Conservation (phyloP, 2,888 invertebrate genomes). For the Gymnocheta viridis region DNA sequence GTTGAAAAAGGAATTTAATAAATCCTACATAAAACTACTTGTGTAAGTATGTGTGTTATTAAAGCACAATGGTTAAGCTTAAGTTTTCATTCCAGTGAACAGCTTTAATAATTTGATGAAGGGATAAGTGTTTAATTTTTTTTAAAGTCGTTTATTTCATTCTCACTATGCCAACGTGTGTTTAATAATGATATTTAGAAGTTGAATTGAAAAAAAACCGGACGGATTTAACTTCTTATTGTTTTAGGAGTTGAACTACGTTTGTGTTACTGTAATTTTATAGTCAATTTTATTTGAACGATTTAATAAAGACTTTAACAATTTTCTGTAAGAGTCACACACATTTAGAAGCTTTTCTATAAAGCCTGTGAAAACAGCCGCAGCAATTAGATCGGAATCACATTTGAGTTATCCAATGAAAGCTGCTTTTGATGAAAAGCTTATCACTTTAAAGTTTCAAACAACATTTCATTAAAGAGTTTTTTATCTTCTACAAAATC, state of each 20-base stretch:
- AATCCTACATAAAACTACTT: neutral
- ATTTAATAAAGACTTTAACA: neutral
- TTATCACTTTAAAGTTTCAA: no score
- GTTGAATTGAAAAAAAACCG: slow-evolving; percentile 46
- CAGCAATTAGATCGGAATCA: no score
- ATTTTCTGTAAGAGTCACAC: neutral
- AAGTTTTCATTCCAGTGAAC: neutral
- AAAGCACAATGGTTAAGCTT: slow-evolving; percentile 10
- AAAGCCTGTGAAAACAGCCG: no score
- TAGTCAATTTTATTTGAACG: neutral
- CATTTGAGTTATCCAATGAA: no score
- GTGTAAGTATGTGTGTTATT: neutral
- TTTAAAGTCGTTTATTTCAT: neutral
- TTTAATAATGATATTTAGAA: neutral
- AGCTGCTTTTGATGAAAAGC: no score
- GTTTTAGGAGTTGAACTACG: slow-evolving; percentile 52
- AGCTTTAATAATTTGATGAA: no score
- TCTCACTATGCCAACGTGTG: slow-evolving; percentile 2
- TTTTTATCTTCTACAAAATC: no score
- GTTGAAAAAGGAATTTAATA: no score
- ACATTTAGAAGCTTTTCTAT: neutral
- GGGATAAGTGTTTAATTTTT: neutral
- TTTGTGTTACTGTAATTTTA: slow-evolving; percentile 4
- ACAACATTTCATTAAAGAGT: no score
- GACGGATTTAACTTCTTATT: slow-evolving; percentile 59